These are phyloP conservation scores for Trichonephila clavata DNA, from an alignment of 1,140 invertebrate species.

Conservation along the genomic window DNA sequence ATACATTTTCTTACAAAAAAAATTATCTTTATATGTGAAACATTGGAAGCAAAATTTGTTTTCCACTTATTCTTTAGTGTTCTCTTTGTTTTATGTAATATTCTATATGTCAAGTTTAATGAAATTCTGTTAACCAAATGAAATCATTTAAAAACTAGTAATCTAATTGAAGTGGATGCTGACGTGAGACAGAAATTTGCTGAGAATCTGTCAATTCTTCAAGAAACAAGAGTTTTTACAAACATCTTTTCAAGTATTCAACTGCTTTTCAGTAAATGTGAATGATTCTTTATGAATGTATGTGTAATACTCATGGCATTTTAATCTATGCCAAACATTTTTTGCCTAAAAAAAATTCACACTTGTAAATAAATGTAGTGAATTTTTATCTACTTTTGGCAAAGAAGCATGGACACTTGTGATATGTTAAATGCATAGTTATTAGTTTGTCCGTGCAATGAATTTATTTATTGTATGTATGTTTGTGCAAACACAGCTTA, in stretches of 20 bases:
- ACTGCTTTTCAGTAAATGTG: neutral
- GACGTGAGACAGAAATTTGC: neutral
- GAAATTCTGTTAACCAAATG: too few relatives aligned
- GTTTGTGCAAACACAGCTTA: constrained; percentile 17
- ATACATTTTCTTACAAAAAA: too few relatives aligned
- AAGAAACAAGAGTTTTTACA: neutral
- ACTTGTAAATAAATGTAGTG: constrained; percentile 64
- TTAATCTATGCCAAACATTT: constrained; percentile 38
- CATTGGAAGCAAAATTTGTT: too few relatives aligned
- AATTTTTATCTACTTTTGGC: constrained; percentile 44
- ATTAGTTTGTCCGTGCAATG: constrained; percentile 46
- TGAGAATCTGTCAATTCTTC: neutral
- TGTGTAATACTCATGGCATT: neutral
- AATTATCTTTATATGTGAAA: too few relatives aligned
- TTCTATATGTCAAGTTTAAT: too few relatives aligned
- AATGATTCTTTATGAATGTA: neutral
- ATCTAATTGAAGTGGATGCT: neutral
- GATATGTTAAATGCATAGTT: constrained; percentile 61
- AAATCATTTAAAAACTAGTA: neutral
- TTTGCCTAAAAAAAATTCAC: neutral
- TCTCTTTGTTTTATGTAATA: too few relatives aligned
- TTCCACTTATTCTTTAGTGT: too few relatives aligned
- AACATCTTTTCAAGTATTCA: neutral
- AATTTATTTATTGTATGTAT: constrained; percentile 70
- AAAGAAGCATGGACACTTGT: constrained; percentile 55